A percentile compares a stretch with the other conserved stretches of the same genome.
Evolutionary conservation across 2,888 invertebrate species (phyloP).

Genomic region (Synergus gifuensis): DNA sequence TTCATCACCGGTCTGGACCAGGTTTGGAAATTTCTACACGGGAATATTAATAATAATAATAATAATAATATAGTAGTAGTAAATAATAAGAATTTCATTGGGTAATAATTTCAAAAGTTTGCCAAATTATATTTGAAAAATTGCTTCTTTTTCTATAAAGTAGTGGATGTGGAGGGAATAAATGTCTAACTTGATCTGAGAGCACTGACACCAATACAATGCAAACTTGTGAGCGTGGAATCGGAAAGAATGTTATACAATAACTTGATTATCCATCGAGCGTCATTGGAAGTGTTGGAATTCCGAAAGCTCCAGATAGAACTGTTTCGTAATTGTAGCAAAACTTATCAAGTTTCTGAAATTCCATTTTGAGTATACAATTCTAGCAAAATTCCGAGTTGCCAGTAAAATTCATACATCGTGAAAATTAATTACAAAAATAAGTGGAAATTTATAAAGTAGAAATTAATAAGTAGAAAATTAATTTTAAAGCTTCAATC

Average conservation of each 20-base stretch:
- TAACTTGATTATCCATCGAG: slow-evolving; percentile 38
- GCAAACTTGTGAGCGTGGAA: neutral
- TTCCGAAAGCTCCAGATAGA: slow-evolving; percentile 28
- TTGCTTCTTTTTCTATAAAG: too few relatives aligned
- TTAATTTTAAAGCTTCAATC: neutral
- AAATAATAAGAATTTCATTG: too few relatives aligned
- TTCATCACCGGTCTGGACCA: too few relatives aligned
- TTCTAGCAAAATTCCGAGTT: neutral
- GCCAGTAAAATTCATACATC: neutral
- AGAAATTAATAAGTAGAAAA: neutral
- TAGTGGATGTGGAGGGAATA: too few relatives aligned
- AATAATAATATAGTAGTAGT: too few relatives aligned
- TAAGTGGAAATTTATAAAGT: neutral
- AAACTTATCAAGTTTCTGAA: slow-evolving; percentile 1
- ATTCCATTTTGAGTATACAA: neutral
- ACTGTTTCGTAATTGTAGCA: slow-evolving; percentile 22
- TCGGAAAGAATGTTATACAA: slow-evolving; percentile 14
- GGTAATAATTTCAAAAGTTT: too few relatives aligned
- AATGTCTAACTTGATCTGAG: too few relatives aligned
- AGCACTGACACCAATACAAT: too few relatives aligned
- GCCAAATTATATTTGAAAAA: too few relatives aligned
- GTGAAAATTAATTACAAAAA: neutral
- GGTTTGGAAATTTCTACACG: too few relatives aligned
- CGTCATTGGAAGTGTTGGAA: slow-evolving; percentile 28
- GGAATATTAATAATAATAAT: too few relatives aligned